Conservation (phyloP, 1,140 invertebrate species). For the Drosophila neocordata region DNA sequence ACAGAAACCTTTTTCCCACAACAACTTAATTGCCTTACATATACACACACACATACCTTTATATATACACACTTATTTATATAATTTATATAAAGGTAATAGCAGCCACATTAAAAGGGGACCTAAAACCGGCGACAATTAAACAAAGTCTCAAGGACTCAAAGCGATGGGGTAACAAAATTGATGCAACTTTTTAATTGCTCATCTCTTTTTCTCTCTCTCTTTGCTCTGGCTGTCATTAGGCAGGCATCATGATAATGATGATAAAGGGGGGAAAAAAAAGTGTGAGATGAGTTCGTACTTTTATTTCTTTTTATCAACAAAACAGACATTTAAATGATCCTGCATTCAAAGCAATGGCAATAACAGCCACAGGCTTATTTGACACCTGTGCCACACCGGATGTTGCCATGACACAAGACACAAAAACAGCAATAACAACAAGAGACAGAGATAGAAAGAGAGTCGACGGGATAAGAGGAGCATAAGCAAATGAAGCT, state of each 20-base stretch:
- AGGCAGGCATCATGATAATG: constrained; percentile 18
- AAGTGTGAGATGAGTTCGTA: not conserved
- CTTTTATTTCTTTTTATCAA: constrained; percentile 48
- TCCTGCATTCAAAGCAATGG: constrained; percentile 58
- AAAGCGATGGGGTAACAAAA: constrained; percentile 25
- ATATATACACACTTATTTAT: constrained; percentile 13
- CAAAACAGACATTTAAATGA: constrained; percentile 56
- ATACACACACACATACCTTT: not conserved
- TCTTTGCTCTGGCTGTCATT: constrained; percentile 50
- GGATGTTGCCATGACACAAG: constrained; percentile 38
- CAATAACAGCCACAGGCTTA: constrained; percentile 67
- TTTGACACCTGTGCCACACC: constrained; percentile 68
- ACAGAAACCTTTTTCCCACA: constrained; percentile 6
- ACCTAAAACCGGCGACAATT: constrained; percentile 25
- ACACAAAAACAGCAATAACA: not conserved
- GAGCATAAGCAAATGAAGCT: not conserved
- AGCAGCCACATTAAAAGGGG: constrained; percentile 2
- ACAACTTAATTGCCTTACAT: constrained; percentile 2
- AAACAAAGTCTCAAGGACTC: constrained; percentile 52
- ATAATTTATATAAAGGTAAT: constrained; percentile 17
- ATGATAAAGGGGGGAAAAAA: too few species aligned
- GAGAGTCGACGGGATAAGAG: not conserved
- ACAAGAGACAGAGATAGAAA: not conserved
- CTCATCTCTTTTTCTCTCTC: constrained; percentile 16
- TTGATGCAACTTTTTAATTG: constrained; percentile 68